Evolutionary conservation across 2,113 vertebrate species (phyloP).

Genomic region (Spilogale gracilis): DNA sequence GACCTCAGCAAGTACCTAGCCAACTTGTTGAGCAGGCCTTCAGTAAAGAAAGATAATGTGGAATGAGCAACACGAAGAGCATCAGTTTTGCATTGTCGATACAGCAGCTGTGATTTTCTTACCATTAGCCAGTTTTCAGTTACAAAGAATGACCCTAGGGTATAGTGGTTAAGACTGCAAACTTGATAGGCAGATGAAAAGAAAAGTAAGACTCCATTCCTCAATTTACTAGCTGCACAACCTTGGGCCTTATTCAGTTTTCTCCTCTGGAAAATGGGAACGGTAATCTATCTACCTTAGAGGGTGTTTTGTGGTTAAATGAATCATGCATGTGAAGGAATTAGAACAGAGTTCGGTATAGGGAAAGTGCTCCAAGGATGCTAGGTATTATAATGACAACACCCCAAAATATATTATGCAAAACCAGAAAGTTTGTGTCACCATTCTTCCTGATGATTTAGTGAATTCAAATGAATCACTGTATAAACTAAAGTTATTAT

Average conservation of each 20-base stretch:
- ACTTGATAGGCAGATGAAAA: background rate
- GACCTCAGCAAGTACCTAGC: background rate
- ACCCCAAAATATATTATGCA: background rate
- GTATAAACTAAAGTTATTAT: background rate
- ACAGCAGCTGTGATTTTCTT: background rate
- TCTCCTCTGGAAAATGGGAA: background rate
- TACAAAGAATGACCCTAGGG: background rate
- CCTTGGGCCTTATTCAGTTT: background rate
- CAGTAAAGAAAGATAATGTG: background rate
- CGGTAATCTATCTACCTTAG: background rate
- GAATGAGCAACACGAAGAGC: background rate
- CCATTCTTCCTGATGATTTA: background rate
- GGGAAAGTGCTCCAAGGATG: background rate
- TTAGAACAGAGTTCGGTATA: background rate
- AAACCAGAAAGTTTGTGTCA: background rate
- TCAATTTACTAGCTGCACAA: background rate
- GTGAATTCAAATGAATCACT: background rate
- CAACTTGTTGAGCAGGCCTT: background rate
- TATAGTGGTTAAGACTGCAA: background rate
- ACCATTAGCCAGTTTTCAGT: background rate
- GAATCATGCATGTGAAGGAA: background rate
- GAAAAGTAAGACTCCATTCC: background rate
- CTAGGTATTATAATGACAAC: background rate
- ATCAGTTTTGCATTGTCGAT: background rate
- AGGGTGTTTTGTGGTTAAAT: background rate